Conservation (phyloP, 2,888 invertebrate species). For the Ectemnius lituratus region DNA sequence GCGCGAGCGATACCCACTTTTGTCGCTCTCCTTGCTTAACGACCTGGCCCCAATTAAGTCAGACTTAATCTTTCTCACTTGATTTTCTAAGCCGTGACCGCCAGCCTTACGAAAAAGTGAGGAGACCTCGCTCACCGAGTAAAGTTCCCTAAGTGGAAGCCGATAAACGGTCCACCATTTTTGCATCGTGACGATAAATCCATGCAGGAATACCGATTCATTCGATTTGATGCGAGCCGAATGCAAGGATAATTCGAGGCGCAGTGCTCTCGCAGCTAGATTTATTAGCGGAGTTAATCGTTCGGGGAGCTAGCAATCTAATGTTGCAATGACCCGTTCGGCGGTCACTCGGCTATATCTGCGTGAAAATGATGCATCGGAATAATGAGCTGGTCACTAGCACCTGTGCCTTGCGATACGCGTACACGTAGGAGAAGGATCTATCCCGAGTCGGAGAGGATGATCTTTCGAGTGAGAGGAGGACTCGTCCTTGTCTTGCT, state of each 20-base stretch:
- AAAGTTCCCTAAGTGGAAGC: background rate
- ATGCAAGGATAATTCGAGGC: too few relatives aligned
- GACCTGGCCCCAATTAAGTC: slow-evolving; percentile 55
- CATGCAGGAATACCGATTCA: background rate
- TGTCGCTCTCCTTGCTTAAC: slow-evolving; percentile 56
- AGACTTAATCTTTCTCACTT: slow-evolving; percentile 23
- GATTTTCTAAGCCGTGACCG: slow-evolving; percentile 4
- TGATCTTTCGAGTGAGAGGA: slow-evolving; percentile 64
- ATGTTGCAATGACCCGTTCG: slow-evolving; percentile 10
- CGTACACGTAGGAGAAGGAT: slow-evolving; percentile 34
- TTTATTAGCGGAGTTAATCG: slow-evolving; percentile 4
- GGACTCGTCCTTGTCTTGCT: slow-evolving; percentile 63
- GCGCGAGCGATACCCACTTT: slow-evolving; percentile 47
- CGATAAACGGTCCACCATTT: background rate
- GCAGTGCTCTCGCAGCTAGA: too few relatives aligned
- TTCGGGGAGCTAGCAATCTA: background rate
- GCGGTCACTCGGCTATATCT: background rate
- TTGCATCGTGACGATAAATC: background rate
- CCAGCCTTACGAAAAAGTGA: background rate
- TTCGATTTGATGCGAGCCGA: background rate
- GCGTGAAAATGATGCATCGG: slow-evolving; percentile 20
- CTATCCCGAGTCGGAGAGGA: slow-evolving; percentile 53
- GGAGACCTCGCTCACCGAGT: background rate
- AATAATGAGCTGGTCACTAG: slow-evolving; percentile 19
- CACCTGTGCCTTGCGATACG: slow-evolving; percentile 23